A percentile compares a stretch with the other conserved stretches of the same genome.
Conservation (phyloP, 1,140 invertebrate species). For the Caenorhabditis briggsae region DNA sequence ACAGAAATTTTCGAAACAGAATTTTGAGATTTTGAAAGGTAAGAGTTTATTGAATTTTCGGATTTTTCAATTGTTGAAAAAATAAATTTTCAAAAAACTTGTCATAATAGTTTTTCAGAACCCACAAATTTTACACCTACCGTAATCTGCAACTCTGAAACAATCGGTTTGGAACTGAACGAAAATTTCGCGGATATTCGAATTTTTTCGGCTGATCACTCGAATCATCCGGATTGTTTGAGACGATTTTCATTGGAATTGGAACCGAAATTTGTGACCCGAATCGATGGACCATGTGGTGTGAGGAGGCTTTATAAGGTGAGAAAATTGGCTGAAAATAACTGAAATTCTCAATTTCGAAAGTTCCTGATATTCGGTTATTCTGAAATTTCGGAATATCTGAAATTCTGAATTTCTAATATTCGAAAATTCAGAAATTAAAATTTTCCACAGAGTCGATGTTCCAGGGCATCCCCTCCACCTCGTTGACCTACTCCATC, state of each 20-base stretch:
- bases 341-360: neutral
- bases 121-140: conserved; percentile 26
- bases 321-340: neutral
- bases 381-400: neutral
- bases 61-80: neutral
- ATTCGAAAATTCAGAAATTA: neutral
- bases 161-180: conserved; percentile 8
- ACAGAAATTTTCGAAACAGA: neutral
- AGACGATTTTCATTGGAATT: conserved; percentile 12
- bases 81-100: neutral
- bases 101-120: neutral
- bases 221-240: conserved; percentile 6
- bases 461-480: conserved; percentile 12
- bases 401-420: neutral
- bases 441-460: neutral
- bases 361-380: neutral
- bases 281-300: conserved; percentile 35
- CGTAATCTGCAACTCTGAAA: conserved; percentile 23
- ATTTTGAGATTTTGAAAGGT: conserved; percentile 18
- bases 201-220: conserved; percentile 1
- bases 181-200: conserved; percentile 41
- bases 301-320: conserved; percentile 29
- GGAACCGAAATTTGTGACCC: conserved; percentile 18
- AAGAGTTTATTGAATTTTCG: neutral
- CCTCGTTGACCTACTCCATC: conserved; percentile 14